A percentile compares a stretch with the other conserved stretches of the same genome.
phyloP scores from a whole-genome alignment of 2,888 invertebrate species.

The Synergus gifuensis region DNA sequence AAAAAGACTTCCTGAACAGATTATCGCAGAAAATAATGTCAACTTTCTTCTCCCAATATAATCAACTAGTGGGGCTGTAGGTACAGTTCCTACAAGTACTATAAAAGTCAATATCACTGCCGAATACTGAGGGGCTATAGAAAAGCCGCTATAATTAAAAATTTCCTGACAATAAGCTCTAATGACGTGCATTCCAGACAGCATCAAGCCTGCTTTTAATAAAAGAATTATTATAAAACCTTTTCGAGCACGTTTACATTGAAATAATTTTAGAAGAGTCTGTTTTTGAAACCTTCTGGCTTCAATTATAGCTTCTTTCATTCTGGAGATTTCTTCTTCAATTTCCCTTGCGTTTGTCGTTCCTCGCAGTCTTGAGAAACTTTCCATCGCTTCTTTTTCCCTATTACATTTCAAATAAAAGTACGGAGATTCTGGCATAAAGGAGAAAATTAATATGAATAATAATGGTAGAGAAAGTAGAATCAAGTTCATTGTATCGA shows the following conservation, averaged over 20 bases:
- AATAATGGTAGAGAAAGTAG: constrained; percentile 80
- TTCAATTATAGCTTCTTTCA: constrained; percentile 78
- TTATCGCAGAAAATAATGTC: constrained; percentile 79
- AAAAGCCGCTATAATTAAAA: constrained; percentile 80
- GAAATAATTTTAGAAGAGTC: constrained; percentile 72
- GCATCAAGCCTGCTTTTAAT: constrained; percentile 82
- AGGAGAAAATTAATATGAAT: constrained; percentile 80
- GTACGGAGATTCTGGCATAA: constrained; percentile 85
- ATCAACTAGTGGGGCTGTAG: constrained; percentile 82
- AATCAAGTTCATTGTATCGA: constrained; percentile 78
- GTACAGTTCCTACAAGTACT: constrained; percentile 80
- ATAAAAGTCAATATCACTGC: constrained; percentile 80
- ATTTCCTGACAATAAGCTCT: constrained; percentile 82
- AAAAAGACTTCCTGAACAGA: constrained; percentile 79
- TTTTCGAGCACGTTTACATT: constrained; percentile 79
- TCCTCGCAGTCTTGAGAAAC: constrained; percentile 80
- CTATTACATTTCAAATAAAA: constrained; percentile 79
- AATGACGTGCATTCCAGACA: constrained; percentile 82
- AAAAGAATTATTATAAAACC: constrained; percentile 82
- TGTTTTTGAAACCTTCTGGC: background rate
- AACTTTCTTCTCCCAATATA: constrained; percentile 82
- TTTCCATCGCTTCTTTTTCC: constrained; percentile 79
- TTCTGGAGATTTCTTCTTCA: constrained; percentile 79
- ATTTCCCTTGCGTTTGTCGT: constrained; percentile 78
- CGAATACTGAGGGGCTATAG: constrained; percentile 78